Conservation (phyloP, 1,140 invertebrate genomes). For the Drosophila nannoptera region DNA sequence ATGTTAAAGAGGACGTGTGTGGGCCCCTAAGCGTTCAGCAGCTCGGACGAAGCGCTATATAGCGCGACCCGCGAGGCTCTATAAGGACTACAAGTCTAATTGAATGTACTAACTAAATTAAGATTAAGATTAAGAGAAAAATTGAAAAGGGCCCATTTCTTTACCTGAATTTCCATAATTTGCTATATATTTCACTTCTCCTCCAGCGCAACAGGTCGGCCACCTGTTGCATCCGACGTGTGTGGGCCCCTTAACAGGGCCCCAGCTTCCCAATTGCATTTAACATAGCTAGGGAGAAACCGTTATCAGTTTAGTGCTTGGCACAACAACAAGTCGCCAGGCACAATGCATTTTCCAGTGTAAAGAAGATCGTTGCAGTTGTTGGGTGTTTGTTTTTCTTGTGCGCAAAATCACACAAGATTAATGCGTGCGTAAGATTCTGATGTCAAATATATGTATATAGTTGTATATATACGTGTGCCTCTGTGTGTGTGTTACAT, state of each 20-base stretch:
- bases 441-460: constrained; percentile 18
- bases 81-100: too few species aligned
- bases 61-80: too few species aligned
- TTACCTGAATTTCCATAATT: too few species aligned
- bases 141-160: too few species aligned
- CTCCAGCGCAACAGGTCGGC: not conserved
- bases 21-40: too few species aligned
- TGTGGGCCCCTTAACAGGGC: constrained; percentile 1
- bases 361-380: constrained; percentile 57
- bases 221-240: not conserved
- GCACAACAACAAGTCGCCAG: constrained; percentile 21
- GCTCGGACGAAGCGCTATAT: too few species aligned
- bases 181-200: too few species aligned
- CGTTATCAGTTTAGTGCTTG: constrained; percentile 37
- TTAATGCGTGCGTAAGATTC: constrained; percentile 14
- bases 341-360: constrained; percentile 41
- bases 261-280: too few species aligned
- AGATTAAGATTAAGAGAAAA: too few species aligned
- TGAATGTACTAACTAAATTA: too few species aligned
- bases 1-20: not conserved
- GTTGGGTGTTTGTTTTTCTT: constrained; percentile 4
- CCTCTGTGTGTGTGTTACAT: constrained; percentile 2
- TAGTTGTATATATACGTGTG: constrained; percentile 1
- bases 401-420: constrained; percentile 14
- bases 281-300: constrained; percentile 13